These are phyloP conservation scores for Penaeus indicus DNA, from an alignment of 1,140 invertebrate genomes.

Conservation along the genomic window DNA sequence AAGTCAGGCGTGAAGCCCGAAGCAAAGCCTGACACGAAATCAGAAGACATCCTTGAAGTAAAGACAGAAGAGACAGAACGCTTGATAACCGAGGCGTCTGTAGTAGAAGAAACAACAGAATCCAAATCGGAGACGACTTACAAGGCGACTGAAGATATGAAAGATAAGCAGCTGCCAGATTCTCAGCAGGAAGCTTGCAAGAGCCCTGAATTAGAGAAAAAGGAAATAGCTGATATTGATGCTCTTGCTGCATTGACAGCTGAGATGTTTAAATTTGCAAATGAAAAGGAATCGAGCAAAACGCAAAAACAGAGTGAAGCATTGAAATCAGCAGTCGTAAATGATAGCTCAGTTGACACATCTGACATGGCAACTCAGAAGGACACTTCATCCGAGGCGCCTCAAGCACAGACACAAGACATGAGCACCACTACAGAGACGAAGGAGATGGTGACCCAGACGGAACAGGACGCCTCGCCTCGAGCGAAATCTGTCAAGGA, in stretches of 20 bases:
- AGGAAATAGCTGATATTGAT: slow-evolving; percentile 40
- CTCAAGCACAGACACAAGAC: not conserved
- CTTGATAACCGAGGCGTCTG: no score
- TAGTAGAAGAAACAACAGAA: no score
- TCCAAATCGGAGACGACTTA: not conserved
- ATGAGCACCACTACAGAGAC: not conserved
- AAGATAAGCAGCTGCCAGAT: not conserved
- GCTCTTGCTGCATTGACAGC: slow-evolving; percentile 46
- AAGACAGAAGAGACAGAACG: no score
- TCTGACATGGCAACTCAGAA: not conserved
- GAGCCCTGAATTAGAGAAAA: slow-evolving; percentile 62
- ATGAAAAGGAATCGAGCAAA: slow-evolving; percentile 29
- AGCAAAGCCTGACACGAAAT: no score
- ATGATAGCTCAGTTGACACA: no score
- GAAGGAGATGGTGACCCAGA: slow-evolving; percentile 42
- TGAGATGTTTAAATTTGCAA: slow-evolving; percentile 54
- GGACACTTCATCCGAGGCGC: not conserved
- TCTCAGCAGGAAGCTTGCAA: slow-evolving; percentile 59
- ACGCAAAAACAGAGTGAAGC: not conserved
- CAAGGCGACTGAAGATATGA: not conserved
- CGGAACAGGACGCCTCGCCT: slow-evolving; percentile 17
- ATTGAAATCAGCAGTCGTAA: not conserved
- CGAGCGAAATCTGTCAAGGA: slow-evolving; percentile 5
- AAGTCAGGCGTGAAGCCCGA: not conserved
- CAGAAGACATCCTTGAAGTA: not conserved